phyloP scores from a whole-genome alignment of 2,888 invertebrate genomes.

The Calameuta idolon region DNA sequence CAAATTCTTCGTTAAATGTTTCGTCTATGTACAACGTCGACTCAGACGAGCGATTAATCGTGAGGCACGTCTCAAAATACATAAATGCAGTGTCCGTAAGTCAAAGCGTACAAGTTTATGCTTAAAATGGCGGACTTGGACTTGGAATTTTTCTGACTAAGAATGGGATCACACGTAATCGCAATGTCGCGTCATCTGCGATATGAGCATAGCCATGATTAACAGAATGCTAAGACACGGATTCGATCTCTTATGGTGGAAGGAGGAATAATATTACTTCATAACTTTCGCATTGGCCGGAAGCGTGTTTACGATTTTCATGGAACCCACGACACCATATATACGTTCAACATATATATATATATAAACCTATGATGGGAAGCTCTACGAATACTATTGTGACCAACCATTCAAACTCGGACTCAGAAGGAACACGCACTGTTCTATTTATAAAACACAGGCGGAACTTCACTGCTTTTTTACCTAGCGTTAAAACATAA shows the following conservation, averaged over 20 bases:
- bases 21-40: not conserved
- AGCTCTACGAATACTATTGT: slow-evolving; percentile 18
- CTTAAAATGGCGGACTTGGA: not conserved
- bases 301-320: slow-evolving; percentile 26
- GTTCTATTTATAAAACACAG: slow-evolving; percentile 48
- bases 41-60: not conserved
- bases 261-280: not conserved
- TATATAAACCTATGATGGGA: not conserved
- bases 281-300: not conserved
- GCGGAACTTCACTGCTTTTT: slow-evolving; percentile 46
- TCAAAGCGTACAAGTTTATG: not conserved
- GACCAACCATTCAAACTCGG: not conserved
- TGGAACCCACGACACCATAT: slow-evolving; percentile 20
- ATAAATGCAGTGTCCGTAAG: not conserved
- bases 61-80: not conserved
- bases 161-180: not conserved
- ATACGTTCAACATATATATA: not conserved
- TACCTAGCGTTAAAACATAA: not conserved
- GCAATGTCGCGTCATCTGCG: not conserved
- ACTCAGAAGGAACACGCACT: slow-evolving; percentile 27
- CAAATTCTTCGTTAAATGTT: not conserved
- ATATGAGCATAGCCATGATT: not conserved
- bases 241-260: not conserved
- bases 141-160: not conserved
- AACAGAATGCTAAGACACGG: not conserved